phyloP scores from a whole-genome alignment of 2,888 invertebrate species.

The Opisthograptis luteolata region DNA sequence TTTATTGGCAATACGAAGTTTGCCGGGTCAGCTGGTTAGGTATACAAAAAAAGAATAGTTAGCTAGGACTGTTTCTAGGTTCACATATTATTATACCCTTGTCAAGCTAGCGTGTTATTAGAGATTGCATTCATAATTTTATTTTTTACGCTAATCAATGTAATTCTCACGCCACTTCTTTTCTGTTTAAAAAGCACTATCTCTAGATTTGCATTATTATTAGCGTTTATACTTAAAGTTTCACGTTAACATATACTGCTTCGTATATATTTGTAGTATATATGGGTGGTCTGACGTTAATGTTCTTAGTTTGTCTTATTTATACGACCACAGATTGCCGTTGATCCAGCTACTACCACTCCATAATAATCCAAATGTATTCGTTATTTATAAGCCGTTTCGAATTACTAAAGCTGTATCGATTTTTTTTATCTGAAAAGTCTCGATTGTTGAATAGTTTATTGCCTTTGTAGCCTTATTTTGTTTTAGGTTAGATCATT shows the following conservation, averaged over 20 bases:
- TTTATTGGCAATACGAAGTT: no score
- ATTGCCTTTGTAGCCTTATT: constrained; percentile 6
- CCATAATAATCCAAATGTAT: constrained; percentile 7
- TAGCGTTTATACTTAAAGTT: constrained; percentile 12
- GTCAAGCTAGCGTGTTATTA: background rate
- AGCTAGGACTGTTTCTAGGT: no score
- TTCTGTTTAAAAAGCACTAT: constrained; percentile 17
- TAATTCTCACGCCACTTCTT: constrained; percentile 5
- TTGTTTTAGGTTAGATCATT: constrained; percentile 1
- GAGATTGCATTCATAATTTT: background rate
- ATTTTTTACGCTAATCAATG: background rate
- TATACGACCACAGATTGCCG: constrained; percentile 20
- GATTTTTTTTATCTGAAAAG: constrained; percentile 4
- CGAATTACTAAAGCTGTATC: constrained; percentile 7
- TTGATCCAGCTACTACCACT: constrained; percentile 21
- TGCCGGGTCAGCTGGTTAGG: no score
- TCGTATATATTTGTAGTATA: constrained; percentile 23
- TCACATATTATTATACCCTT: background rate
- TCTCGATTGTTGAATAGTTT: constrained; percentile 6
- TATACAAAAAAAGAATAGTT: no score
- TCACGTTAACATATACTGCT: constrained; percentile 10
- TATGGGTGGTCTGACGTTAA: constrained; percentile 35
- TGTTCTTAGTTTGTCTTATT: constrained; percentile 21
- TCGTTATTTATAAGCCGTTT: constrained; percentile 8
- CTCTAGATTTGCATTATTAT: constrained; percentile 23